These are phyloP conservation scores for Crocidura indochinensis DNA, from an alignment of 2,797 vertebrate species.

Conservation along the genomic window DNA sequence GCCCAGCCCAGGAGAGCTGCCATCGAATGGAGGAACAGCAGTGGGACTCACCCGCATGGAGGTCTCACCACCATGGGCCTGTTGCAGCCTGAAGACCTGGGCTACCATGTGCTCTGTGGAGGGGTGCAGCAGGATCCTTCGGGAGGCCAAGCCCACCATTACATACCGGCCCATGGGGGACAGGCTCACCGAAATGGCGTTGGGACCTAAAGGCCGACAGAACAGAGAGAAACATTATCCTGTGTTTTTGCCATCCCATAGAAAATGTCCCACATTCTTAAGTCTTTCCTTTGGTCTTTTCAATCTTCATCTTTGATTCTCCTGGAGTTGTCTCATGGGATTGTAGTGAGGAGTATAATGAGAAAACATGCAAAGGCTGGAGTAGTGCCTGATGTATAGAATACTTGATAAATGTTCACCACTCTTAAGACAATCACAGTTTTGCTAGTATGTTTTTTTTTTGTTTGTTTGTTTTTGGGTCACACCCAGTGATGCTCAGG, in stretches of 20 bases:
- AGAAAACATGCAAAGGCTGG: background rate
- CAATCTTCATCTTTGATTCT: conserved; percentile 10
- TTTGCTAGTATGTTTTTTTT: too few species aligned
- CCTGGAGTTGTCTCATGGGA: background rate
- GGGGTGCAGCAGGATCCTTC: conserved; percentile 97
- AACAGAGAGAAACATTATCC: conserved; percentile 63
- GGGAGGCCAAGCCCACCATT: conserved; percentile 98
- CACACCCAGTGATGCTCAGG: too few species aligned
- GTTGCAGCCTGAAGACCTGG: conserved; percentile 99
- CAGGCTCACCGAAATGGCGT: conserved; percentile 98
- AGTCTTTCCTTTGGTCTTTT: conserved; percentile 21
- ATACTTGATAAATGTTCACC: conserved; percentile 34
- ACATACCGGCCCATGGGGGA: conserved; percentile 99
- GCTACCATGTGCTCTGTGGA: conserved; percentile 99
- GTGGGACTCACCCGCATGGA: conserved; percentile 96
- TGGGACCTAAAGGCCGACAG: conserved; percentile 93
- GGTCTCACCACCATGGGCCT: conserved; percentile 98
- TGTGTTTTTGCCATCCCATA: conserved; percentile 46
- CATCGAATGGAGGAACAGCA: background rate
- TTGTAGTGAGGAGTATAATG: background rate
- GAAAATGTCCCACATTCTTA: background rate
- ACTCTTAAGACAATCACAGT: background rate
- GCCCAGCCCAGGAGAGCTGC: background rate
- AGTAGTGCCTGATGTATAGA: background rate
- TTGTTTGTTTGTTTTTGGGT: too few species aligned